Evolutionary conservation across 2,113 vertebrate species (phyloP).

Genomic region (Suncus etruscus): DNA sequence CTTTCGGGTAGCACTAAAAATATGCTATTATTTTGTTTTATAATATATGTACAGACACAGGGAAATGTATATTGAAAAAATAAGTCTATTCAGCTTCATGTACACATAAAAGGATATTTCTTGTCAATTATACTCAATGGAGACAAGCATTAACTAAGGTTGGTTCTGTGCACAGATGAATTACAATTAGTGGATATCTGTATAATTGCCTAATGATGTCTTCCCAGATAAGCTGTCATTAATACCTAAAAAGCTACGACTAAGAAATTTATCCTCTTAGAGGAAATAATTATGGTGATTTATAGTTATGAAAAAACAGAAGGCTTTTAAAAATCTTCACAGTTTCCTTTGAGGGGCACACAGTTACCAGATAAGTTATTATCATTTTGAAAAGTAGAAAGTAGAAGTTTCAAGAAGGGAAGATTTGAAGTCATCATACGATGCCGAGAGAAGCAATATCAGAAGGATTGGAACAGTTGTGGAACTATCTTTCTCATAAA

Average conservation of each 20-base stretch:
- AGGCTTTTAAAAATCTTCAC: too few relatives aligned
- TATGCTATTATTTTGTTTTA: slow-evolving; percentile 41
- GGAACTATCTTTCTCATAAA: too few relatives aligned
- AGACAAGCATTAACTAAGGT: neutral
- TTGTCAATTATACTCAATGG: neutral
- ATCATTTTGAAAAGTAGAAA: neutral
- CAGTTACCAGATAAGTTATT: neutral
- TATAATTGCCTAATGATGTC: neutral
- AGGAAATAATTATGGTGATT: neutral
- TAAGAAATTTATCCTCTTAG: neutral
- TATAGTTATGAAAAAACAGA: neutral
- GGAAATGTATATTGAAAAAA: neutral
- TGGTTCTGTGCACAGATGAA: neutral
- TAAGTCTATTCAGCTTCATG: neutral
- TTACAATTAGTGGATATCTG: neutral
- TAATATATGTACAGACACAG: neutral
- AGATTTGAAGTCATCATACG: neutral
- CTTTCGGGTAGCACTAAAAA: neutral
- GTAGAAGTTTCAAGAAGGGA: neutral
- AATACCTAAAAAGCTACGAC: neutral
- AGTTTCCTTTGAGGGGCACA: neutral
- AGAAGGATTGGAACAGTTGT: too few relatives aligned
- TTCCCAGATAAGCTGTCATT: neutral
- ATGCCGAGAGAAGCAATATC: too few relatives aligned
- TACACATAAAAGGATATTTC: neutral